These are phyloP conservation scores for Psittacula echo DNA, from an alignment of 2,797 vertebrate species.

Conservation along the genomic window DNA sequence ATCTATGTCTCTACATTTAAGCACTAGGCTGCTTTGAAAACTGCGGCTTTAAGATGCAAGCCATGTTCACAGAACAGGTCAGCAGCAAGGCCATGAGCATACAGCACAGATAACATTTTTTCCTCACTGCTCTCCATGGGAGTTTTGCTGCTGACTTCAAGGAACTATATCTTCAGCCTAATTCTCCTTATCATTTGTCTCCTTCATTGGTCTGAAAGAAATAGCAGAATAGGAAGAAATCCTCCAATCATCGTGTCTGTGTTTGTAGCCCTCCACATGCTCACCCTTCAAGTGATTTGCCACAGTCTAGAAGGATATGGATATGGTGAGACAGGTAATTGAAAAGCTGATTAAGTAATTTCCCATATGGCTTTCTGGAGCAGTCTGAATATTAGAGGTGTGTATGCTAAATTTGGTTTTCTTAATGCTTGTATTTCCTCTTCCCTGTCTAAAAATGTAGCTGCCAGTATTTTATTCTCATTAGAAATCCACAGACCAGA, in stretches of 20 bases:
- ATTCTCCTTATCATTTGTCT: conserved; percentile 18
- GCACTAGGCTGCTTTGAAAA: not conserved
- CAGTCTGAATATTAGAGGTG: not conserved
- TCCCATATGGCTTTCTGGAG: not conserved
- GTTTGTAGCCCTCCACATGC: not conserved
- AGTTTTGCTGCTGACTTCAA: conserved; percentile 14
- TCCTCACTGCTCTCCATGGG: not conserved
- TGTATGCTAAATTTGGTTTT: not conserved
- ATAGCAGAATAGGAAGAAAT: conserved; percentile 1
- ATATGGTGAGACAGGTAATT: not conserved
- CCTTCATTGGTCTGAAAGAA: conserved; percentile 28
- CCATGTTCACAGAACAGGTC: not conserved
- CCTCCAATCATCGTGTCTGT: not conserved
- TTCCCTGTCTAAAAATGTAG: not conserved
- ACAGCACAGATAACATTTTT: not conserved
- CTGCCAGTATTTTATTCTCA: conserved; percentile 15
- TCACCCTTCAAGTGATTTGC: not conserved
- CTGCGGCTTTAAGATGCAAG: not conserved
- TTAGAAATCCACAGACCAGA: conserved; percentile 22
- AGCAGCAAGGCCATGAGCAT: not conserved
- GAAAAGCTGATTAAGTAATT: not conserved
- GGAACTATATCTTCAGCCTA: conserved; percentile 7
- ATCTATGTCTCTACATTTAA: not conserved
- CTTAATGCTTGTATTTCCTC: not conserved
- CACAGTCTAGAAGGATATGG: not conserved